Base-by-base conservation (phyloP, 2,113 vertebrate genomes). In the Terrapene triunguis region DNA sequence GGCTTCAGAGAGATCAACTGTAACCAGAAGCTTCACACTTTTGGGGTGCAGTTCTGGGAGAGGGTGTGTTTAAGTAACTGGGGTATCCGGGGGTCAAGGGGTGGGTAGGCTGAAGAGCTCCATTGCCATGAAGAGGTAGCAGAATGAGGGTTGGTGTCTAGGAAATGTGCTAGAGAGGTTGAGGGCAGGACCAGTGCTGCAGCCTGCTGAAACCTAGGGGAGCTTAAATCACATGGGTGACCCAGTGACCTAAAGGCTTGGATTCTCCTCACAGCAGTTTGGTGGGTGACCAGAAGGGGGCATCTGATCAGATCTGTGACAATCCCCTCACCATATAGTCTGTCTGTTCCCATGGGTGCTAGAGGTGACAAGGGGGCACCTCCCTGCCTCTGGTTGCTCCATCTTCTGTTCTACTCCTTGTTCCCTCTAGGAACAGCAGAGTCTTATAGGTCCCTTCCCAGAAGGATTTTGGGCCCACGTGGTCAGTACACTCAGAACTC, bases 351-450 rank as follows among this genome's bases (percentile, higher is more conserved):
- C 25, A 42, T 12, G 22, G 9, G 35, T 90, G 72, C 35, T 1
- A 38, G 48, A 84, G 25, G 53, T 14, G 29, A 7, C 19, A 74
- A 74, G 35, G 35, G 85, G 42, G 44, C 12, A 81, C 27, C 3
- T 1, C 22, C 81, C 78, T 19, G 6, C 59, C 24, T 32, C n/a
- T 0, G 0, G 38, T 32, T 86, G 53, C n/a, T 6, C 57, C 1
- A 0, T 47, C 82, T 47, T 12, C 0, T 0, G 44, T 78, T 59
- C 59, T 53, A 81, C 10, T 19, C 44, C 32, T 14, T 24, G 4
- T 1, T 62, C 16, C 51, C 57, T 27, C 50, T 54, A 25, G n/a
- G 11, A 55, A 44, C 24, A 27, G 72, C n/a, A 42, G 22, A 76
- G 72, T 11, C 72, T 76, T 44, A 13, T 4, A 29, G 24, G 8